Conservation (phyloP, 2,113 vertebrate species). For the Actinemys pallida region DNA sequence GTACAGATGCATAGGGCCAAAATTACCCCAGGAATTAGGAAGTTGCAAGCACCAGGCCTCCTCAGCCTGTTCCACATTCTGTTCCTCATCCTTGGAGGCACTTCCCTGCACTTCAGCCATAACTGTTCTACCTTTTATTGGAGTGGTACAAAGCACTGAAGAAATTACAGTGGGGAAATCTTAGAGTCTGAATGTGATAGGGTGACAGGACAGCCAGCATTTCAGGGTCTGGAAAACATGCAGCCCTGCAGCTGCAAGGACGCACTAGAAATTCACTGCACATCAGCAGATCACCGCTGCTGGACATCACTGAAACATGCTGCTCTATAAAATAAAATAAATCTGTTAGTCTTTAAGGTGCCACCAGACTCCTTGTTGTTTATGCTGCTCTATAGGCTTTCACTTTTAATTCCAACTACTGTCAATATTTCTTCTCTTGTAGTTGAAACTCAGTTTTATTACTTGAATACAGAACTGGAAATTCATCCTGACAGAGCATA, state of each 20-base stretch:
- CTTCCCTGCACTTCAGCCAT: too few relatives aligned
- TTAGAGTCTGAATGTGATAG: too few relatives aligned
- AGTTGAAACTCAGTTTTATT: not conserved
- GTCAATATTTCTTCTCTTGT: constrained; percentile 1
- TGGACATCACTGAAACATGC: not conserved
- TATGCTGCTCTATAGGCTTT: rapidly evolving
- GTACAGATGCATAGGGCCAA: not conserved
- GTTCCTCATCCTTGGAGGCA: too few relatives aligned
- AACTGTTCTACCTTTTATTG: too few relatives aligned
- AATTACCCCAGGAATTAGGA: not conserved
- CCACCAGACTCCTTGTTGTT: too few relatives aligned
- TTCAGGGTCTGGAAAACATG: too few relatives aligned
- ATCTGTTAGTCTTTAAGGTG: too few relatives aligned
- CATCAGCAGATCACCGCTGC: not conserved
- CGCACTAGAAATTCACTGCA: not conserved
- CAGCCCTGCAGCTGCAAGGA: not conserved
- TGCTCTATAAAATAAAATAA: too few relatives aligned
- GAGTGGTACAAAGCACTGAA: too few relatives aligned
- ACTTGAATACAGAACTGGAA: constrained; percentile 19
- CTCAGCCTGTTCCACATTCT: too few relatives aligned
- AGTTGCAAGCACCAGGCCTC: not conserved
- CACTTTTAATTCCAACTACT: not conserved
- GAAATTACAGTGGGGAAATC: too few relatives aligned
- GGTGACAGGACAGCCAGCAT: too few relatives aligned
- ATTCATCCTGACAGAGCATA: not conserved